A percentile compares a stretch with the other conserved stretches of the same genome.
Conservation (phyloP, 2,888 invertebrate species). For the Athetis lepigone region DNA sequence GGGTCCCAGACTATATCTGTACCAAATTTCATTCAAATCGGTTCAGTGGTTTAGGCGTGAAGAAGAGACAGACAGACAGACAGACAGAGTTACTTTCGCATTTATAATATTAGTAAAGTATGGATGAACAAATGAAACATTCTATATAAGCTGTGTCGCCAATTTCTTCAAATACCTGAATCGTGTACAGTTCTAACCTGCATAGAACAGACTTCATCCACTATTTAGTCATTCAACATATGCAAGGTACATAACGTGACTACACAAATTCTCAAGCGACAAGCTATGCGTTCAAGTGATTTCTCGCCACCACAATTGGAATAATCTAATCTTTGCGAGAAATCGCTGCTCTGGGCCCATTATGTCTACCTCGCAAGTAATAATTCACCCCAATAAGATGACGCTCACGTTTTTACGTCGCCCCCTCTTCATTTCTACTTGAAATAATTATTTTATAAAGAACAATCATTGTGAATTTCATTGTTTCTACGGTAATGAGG, state of each 20-base stretch:
- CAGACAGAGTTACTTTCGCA: too few species aligned
- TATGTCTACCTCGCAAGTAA: slow-evolving; percentile 69
- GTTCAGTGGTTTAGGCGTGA: too few species aligned
- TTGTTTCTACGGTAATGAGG: slow-evolving; percentile 65
- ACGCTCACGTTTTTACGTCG: slow-evolving; percentile 54
- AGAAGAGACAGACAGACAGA: too few species aligned
- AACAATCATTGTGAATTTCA: slow-evolving; percentile 63
- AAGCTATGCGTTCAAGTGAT: slow-evolving; percentile 79
- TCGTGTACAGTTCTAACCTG: neutral
- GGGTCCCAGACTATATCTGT: too few species aligned
- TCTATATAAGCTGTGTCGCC: too few species aligned
- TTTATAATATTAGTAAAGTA: too few species aligned
- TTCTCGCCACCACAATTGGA: slow-evolving; percentile 75
- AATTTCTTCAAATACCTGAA: neutral
- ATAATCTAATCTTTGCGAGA: slow-evolving; percentile 77
- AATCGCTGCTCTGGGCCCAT: slow-evolving; percentile 73
- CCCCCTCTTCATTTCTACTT: slow-evolving; percentile 45
- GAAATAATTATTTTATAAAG: slow-evolving; percentile 62
- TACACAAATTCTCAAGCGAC: slow-evolving; percentile 70
- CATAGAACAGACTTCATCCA: slow-evolving; percentile 4
- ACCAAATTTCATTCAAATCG: too few species aligned
- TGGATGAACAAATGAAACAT: too few species aligned
- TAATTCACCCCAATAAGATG: slow-evolving; percentile 63
- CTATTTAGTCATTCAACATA: slow-evolving; percentile 37
- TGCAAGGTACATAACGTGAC: slow-evolving; percentile 31